These are phyloP conservation scores for Endomychus coccineus DNA, from an alignment of 2,888 invertebrate genomes.

Conservation along the genomic window DNA sequence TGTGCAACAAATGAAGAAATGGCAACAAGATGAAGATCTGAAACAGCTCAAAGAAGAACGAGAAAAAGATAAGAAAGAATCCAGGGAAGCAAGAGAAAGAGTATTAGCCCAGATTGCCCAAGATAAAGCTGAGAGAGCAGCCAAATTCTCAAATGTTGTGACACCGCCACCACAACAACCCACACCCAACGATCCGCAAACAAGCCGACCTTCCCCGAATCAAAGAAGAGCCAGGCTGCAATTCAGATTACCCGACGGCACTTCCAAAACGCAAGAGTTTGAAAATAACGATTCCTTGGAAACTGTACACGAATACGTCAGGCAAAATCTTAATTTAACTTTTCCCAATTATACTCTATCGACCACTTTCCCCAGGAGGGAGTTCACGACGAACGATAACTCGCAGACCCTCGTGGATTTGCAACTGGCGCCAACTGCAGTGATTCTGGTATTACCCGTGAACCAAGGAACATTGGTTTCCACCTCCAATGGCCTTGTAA, in stretches of 20 bases:
- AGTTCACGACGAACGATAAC: slow-evolving; percentile 52
- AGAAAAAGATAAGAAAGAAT: slow-evolving; percentile 68
- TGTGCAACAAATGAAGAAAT: slow-evolving; percentile 60
- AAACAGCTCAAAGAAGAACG: slow-evolving; percentile 66
- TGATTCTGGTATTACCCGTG: slow-evolving; percentile 62
- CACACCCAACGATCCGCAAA: slow-evolving; percentile 25
- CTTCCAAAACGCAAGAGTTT: slow-evolving; percentile 66
- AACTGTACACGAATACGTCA: slow-evolving; percentile 33
- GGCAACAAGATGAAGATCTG: slow-evolving; percentile 69
- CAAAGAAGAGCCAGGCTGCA: slow-evolving; percentile 63
- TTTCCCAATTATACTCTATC: slow-evolving; percentile 62
- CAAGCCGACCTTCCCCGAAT: slow-evolving; percentile 19
- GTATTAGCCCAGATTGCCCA: slow-evolving; percentile 78
- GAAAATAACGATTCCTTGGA: slow-evolving; percentile 30
- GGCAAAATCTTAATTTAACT: slow-evolving; percentile 37
- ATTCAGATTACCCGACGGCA: slow-evolving; percentile 79
- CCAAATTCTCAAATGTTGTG: slow-evolving; percentile 35
- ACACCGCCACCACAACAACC: slow-evolving; percentile 16
- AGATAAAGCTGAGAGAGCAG: slow-evolving; percentile 66
- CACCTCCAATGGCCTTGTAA: slow-evolving; percentile 43
- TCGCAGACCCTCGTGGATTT: slow-evolving; percentile 55
- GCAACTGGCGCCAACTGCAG: slow-evolving; percentile 67
- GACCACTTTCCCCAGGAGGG: slow-evolving; percentile 68
- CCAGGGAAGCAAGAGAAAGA: slow-evolving; percentile 65
- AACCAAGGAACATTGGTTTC: slow-evolving; percentile 39